phyloP scores from a whole-genome alignment of 2,797 vertebrate species.

The Eleutherodactylus coqui region DNA sequence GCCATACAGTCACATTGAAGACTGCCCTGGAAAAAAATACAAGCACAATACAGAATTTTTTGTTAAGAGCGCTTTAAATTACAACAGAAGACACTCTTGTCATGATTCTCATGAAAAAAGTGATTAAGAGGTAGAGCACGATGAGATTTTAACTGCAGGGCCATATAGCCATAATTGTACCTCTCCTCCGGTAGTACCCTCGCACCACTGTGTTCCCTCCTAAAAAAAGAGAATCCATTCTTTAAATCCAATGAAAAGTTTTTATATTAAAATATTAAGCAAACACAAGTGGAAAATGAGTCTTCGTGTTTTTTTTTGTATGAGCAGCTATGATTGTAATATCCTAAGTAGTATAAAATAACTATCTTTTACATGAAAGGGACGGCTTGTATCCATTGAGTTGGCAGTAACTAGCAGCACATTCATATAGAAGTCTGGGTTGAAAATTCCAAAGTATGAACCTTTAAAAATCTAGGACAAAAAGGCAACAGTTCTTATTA shows the following conservation, averaged over 20 bases:
- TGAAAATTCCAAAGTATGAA: slow-evolving; percentile 66
- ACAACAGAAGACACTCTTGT: slow-evolving; percentile 74
- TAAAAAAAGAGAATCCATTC: slow-evolving; percentile 64
- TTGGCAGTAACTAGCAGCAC: slow-evolving; percentile 74
- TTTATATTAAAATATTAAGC: slow-evolving; percentile 57
- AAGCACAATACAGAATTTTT: slow-evolving; percentile 22
- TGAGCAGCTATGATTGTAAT: slow-evolving; percentile 2
- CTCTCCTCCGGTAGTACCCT: slow-evolving; percentile 78
- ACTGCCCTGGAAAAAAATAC: slow-evolving; percentile 52
- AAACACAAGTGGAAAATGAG: slow-evolving; percentile 62
- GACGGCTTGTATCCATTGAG: slow-evolving; percentile 69
- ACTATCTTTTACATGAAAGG: slow-evolving; percentile 62
- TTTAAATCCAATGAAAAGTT: slow-evolving; percentile 24
- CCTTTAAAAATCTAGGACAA: slow-evolving; percentile 69
- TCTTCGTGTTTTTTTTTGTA: slow-evolving; percentile 8
- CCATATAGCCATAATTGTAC: slow-evolving; percentile 26
- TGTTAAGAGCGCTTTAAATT: neutral
- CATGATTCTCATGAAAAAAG: slow-evolving; percentile 74
- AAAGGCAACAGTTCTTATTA: slow-evolving; percentile 68
- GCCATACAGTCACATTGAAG: slow-evolving; percentile 48
- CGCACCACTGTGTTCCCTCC: slow-evolving; percentile 71
- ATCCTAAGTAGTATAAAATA: slow-evolving; percentile 40
- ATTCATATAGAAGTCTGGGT: slow-evolving; percentile 65
- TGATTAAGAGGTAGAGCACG: slow-evolving; percentile 77
- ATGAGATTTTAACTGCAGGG: slow-evolving; percentile 71